Evolutionary conservation across 2,113 vertebrate species (phyloP).

Genomic region (Pogona vitticeps): DNA sequence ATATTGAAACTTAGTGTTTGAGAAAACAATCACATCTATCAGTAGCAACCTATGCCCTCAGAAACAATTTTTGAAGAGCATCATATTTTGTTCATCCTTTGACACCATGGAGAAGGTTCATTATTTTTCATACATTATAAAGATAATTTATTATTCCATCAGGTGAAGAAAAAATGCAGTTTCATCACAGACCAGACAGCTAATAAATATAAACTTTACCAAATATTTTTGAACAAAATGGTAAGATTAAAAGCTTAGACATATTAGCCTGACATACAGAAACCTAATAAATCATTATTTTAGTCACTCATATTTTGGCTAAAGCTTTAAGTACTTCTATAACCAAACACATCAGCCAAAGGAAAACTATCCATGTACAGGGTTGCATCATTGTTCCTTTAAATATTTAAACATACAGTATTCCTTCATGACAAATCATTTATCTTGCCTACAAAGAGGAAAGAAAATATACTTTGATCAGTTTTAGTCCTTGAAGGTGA

Average conservation of each 20-base stretch:
- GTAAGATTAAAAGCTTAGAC: background rate
- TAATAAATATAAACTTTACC: constrained; percentile 61
- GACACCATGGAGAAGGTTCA: background rate
- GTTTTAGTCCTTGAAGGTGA: constrained; percentile 41
- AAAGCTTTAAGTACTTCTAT: constrained; percentile 50
- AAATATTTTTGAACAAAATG: constrained; percentile 2
- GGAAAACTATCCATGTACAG: constrained; percentile 29
- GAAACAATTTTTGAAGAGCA: background rate
- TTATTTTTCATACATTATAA: constrained; percentile 26
- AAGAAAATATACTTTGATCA: constrained; percentile 60
- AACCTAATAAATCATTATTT: constrained; percentile 41
- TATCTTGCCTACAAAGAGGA: constrained; percentile 52
- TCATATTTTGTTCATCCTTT: background rate
- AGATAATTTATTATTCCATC: constrained; percentile 41
- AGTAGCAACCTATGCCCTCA: background rate
- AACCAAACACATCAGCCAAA: constrained; percentile 58
- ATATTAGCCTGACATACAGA: background rate
- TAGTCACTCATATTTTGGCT: constrained; percentile 18
- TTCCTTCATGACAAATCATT: constrained; percentile 53
- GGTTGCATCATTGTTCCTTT: constrained; percentile 45
- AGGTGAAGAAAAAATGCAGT: constrained; percentile 21
- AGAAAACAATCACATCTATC: background rate
- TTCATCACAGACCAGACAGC: constrained; percentile 42
- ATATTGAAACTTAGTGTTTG: background rate
- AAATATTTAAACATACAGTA: constrained; percentile 53